phyloP scores from a whole-genome alignment of 2,797 vertebrate species.

The Staurois parvus region DNA sequence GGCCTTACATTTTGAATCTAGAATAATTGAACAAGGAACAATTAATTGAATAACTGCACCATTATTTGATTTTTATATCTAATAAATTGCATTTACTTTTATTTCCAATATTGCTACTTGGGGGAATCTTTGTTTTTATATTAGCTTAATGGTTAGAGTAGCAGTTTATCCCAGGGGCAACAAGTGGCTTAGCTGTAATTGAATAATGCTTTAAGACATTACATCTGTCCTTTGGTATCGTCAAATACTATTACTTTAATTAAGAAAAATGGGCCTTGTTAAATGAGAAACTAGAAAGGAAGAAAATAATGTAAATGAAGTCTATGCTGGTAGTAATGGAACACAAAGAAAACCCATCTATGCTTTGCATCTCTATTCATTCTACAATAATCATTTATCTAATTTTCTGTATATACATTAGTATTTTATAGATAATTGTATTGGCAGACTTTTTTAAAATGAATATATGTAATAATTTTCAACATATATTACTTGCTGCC shows the following conservation, averaged over 20 bases:
- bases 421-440: too few relatives aligned
- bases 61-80: slow-evolving; percentile 53
- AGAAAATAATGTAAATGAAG: neutral
- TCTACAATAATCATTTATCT: too few relatives aligned
- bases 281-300: slow-evolving; percentile 30
- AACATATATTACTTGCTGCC: too few relatives aligned
- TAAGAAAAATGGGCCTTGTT: slow-evolving; percentile 34
- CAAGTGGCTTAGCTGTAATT: slow-evolving; percentile 64
- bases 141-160: slow-evolving; percentile 43
- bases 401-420: too few relatives aligned
- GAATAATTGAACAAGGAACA: slow-evolving; percentile 11
- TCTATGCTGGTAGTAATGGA: neutral
- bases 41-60: slow-evolving; percentile 38
- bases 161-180: slow-evolving; percentile 36
- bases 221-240: slow-evolving; percentile 51
- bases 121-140: slow-evolving; percentile 38
- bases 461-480: too few relatives aligned
- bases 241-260: slow-evolving; percentile 55
- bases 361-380: too few relatives aligned
- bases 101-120: slow-evolving; percentile 53
- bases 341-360: too few relatives aligned
- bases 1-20: slow-evolving; percentile 9
- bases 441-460: too few relatives aligned
- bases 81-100: slow-evolving; percentile 52
- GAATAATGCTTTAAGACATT: slow-evolving; percentile 63